Conservation (phyloP, 2,113 vertebrate species). For the Megatriorchis doriae region DNA sequence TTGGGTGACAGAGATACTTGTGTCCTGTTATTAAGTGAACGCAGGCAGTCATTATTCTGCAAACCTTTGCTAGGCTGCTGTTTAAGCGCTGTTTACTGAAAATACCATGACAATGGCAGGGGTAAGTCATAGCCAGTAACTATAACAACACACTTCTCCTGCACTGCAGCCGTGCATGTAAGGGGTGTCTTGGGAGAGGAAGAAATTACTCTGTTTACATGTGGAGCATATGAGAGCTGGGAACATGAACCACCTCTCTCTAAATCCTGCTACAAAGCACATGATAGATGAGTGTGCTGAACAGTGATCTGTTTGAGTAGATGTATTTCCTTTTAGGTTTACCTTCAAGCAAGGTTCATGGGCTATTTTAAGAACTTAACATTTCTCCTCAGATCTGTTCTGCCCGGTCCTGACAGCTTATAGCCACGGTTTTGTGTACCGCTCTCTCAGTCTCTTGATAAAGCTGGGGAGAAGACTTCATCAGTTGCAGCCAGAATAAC, state of each 20-base stretch:
- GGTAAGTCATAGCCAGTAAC: conserved; percentile 61
- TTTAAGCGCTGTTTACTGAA: background rate
- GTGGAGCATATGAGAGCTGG: background rate
- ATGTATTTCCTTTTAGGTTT: background rate
- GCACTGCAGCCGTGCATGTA: background rate
- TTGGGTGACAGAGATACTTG: rapidly evolving
- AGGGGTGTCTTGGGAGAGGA: background rate
- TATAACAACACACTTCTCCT: conserved; percentile 55
- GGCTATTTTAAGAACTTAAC: background rate
- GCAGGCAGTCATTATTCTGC: background rate
- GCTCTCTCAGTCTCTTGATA: background rate
- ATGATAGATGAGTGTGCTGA: background rate
- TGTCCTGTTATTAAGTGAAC: background rate
- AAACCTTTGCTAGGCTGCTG: conserved; percentile 4
- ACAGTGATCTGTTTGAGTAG: background rate
- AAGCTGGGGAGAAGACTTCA: background rate
- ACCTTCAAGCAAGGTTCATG: background rate
- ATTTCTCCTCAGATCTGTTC: background rate
- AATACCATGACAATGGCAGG: conserved; percentile 8
- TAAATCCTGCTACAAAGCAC: background rate
- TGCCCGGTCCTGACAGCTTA: background rate
- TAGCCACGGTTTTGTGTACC: background rate
- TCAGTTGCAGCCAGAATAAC: background rate
- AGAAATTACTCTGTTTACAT: background rate
- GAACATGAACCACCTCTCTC: background rate